Percentiles rank a stretch among this genome's conserved stretches.
phyloP scores from a whole-genome alignment of 2,113 vertebrate genomes.

The Carollia perspicillata region DNA sequence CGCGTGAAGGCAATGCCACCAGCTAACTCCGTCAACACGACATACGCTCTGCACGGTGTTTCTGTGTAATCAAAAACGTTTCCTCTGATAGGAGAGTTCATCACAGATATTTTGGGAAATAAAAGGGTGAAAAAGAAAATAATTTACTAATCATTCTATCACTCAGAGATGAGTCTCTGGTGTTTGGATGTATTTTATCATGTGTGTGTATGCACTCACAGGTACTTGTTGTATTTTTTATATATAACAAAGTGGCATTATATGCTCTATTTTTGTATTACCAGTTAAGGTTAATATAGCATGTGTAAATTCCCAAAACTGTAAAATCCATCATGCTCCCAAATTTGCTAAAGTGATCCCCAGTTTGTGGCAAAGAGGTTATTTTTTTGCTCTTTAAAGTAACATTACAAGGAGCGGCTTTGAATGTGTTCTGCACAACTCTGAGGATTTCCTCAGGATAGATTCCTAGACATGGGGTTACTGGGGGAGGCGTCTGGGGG shows the following conservation, averaged over 20 bases:
- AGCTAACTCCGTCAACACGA: neutral
- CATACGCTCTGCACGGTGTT: neutral
- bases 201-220: neutral
- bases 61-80: neutral
- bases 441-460: neutral
- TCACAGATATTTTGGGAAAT: slow-evolving; percentile 10
- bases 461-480: neutral
- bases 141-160: neutral
- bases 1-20: neutral
- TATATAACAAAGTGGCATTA: neutral
- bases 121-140: neutral
- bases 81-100: neutral
- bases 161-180: neutral
- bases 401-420: neutral
- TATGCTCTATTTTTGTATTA: neutral
- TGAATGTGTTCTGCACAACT: neutral
- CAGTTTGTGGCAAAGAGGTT: neutral
- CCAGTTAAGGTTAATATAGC: neutral
- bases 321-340: neutral
- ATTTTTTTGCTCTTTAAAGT: neutral
- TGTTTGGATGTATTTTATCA: neutral
- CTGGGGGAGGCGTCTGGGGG: neutral
- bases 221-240: neutral
- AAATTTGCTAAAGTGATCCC: neutral
- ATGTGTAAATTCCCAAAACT: neutral